Conservation (phyloP, 2,888 invertebrate species). For the Branchinecta sandiegonensis region DNA sequence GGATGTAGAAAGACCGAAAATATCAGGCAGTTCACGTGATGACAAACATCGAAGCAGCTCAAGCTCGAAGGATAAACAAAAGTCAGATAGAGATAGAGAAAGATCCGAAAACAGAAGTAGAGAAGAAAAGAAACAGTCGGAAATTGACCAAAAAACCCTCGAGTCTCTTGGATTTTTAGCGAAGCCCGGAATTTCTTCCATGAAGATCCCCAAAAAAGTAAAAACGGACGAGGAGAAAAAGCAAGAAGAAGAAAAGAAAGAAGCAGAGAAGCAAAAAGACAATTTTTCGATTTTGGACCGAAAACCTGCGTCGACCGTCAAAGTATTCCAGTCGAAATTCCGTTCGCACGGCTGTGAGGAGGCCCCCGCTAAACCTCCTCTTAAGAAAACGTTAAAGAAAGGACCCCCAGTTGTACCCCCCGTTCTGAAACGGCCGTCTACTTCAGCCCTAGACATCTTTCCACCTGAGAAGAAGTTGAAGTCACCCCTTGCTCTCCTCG, state of each 20-base stretch:
- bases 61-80: conserved; percentile 30
- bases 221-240: conserved; percentile 22
- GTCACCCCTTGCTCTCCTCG: conserved; percentile 39
- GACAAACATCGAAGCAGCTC: conserved; percentile 33
- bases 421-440: conserved; percentile 27
- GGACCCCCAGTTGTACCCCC: conserved; percentile 20
- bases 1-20: conserved; percentile 17
- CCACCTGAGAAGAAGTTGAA: conserved; percentile 66
- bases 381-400: conserved; percentile 44
- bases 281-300: conserved; percentile 68
- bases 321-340: conserved; percentile 78
- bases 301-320: conserved; percentile 62
- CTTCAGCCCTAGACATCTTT: conserved; percentile 31
- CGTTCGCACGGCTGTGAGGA: conserved; percentile 79
- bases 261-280: conserved; percentile 39
- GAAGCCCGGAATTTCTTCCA: background rate
- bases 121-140: conserved; percentile 36
- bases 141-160: conserved; percentile 52
- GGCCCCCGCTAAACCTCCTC: conserved; percentile 62
- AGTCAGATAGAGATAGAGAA: conserved; percentile 27
- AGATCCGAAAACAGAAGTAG: conserved; percentile 27
- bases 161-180: conserved; percentile 33
- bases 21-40: conserved; percentile 23
- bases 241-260: conserved; percentile 24
- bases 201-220: conserved; percentile 57